Evolutionary conservation across 2,797 vertebrate genomes (phyloP), one percentile per base, ranked within the genome.

Genomic region (Leptoclinus maculatus): DNA sequence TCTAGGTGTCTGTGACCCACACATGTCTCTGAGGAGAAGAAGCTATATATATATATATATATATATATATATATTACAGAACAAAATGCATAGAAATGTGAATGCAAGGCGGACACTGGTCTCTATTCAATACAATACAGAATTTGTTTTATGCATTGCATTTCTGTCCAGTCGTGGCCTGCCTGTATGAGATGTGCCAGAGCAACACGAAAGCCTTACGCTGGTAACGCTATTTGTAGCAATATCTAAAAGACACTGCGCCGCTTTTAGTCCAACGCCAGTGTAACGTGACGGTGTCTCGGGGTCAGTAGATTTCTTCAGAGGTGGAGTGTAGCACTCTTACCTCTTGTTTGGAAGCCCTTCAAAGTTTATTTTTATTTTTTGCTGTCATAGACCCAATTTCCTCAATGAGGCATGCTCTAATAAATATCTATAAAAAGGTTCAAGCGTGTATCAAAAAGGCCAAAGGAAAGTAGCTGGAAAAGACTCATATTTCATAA

Each of bases 401-500:
- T 87, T 90, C 91, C 91, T 92, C 86, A 83, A 63, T 88, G 85
- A 90, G 86, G 87, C 78, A 41, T 83, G 84, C 83, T 82, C 83
- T 83, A 16, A 79, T 60, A 74, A 76, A 81, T 77, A 83, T 81
- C 71, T 82, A 75, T 65, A 67, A 72, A 77, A 83, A 76, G 78
- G 80, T 88, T 91, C 63, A 85, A 85, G 79, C 79, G 47, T 82
- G 84, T 89, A 80, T 84, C 82, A 88, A 92, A 92, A 89, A 95
- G 93, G 87, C 94, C 94, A 95, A 95, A 95, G 94, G 91, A 87
- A 91, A 91, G 87, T 81, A 84, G 84, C 89, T 93, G 91, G 83
- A 87, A 87, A 91, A 89, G 69, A 88, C 82, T 92, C 83, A 57
- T 76, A 73, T 91, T 90, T 91, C 85, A 90, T 81, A 92, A 92